These are phyloP conservation scores for Lasioglossum baleicum DNA, from an alignment of 1,140 invertebrate species.

Conservation along the genomic window DNA sequence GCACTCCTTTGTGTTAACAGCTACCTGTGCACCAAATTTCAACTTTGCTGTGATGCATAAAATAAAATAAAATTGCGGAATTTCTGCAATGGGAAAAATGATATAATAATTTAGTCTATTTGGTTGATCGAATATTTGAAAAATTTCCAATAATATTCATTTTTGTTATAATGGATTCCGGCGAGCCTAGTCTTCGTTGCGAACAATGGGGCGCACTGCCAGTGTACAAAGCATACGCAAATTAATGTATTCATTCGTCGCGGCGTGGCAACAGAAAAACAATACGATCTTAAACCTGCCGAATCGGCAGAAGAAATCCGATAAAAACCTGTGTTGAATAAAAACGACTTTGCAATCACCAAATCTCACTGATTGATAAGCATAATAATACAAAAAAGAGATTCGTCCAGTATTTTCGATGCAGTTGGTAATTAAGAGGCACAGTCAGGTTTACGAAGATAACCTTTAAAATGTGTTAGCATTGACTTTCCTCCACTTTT, in stretches of 20 bases:
- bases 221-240: too few species aligned
- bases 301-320: not conserved
- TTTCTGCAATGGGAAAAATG: too few species aligned
- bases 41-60: too few species aligned
- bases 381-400: not conserved
- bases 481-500: slow-evolving; percentile 33
- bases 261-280: not conserved
- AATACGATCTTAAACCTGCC: not conserved
- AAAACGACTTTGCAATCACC: slow-evolving; percentile 10
- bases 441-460: slow-evolving; percentile 25
- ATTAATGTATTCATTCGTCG: not conserved
- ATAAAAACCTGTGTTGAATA: not conserved
- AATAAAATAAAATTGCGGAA: too few species aligned
- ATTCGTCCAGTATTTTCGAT: slow-evolving; percentile 1
- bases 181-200: too few species aligned
- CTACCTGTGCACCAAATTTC: too few species aligned
- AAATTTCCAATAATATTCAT: not conserved
- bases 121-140: not conserved
- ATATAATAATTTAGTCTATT: too few species aligned
- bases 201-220: too few species aligned
- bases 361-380: slow-evolving; percentile 32
- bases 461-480: slow-evolving; percentile 39
- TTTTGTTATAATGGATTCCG: not conserved
- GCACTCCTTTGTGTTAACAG: too few species aligned
- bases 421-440: not conserved